Base-by-base conservation (phyloP, 2,797 vertebrate genomes). In the Lophius americanus region DNA sequence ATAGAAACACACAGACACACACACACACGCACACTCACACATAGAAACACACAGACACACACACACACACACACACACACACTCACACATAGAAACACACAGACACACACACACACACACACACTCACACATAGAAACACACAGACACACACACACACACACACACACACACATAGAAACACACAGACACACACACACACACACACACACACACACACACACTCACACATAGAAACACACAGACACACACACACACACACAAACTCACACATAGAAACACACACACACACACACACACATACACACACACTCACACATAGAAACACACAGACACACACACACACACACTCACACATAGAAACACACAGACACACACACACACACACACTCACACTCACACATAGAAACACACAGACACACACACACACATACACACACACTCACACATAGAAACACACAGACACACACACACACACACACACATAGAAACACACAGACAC, bases 401-500 rank as follows among this genome's bases (percentile, higher is more conserved):
- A 63, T 75, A 70, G 73, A 52, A 51, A 76, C 70, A 79, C 71
- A 85, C 73, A 80, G 65, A 73, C 66, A 59, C 63, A 76, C 65
- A 73, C 76, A 68, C 69, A 74, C 71, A 67, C 58, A 71, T 73
- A 64, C 73, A 54, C 77, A 64, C 80, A 70, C 73, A 56, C 51
- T n/a, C n/a, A n/a, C n/a, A n/a, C n/a, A n/a, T n/a, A n/a, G n/a
- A n/a, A n/a, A n/a, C n/a, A n/a, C n/a, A n/a, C n/a, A n/a, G n/a
- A 76, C 70, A 79, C 71, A 85, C 73, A 81, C 68, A 73, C 11
- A 42, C 59, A 50, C 61, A 46, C 11, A 82, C 79, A 46, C 76
- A n/a, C n/a, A n/a, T n/a, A n/a, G n/a, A n/a, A n/a, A 76, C 67
- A 75, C 78, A 64, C 72, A 62, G 77, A 63, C 71, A 75, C 82